Evolutionary conservation across 2,888 invertebrate species (phyloP), one percentile per base, ranked within the genome.

Genomic region (Abscondita cerata): DNA sequence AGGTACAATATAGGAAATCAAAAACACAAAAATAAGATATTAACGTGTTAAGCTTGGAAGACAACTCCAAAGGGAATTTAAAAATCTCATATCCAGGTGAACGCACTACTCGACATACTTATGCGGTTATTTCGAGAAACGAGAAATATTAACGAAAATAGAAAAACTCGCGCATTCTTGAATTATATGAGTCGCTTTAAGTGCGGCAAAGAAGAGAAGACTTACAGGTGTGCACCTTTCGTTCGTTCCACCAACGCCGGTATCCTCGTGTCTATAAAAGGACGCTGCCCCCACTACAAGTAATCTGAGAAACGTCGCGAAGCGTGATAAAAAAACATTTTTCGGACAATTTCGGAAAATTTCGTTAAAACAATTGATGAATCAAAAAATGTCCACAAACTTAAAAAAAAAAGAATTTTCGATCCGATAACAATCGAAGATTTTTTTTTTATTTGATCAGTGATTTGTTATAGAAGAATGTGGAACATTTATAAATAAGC

Each of bases 261-360:
- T 58, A 64, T 61, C 62, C 59, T 57, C 67, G 79, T 80, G 80
- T 75, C 80, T 80, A 80, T 80, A 81, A 80, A 81, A 80, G 81
- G 80, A 78, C 76, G 80, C 78, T 73, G 71, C 76, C 78, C 79
- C 80, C 75, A 44, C 78, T 72, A 76, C 78, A 78, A 77, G 81
- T 81, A 81, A 80, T 75, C 71, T 79, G 80, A 80, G 79, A 78
- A 78, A 78, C 72, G 75, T 72, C 63, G 65, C 55, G 51, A 63
- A 68, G 66, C 66, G 16, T 52, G 56, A 51, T 50, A 44, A 46
- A 54, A 50, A 59, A 64, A 57, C 41, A 52, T 20, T 12, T 31
- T 16, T 57, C 64, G 64, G 20, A 31, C 12, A 41, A 2, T 33
- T 11, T 60, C 64, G 64, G 18, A 20, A 31, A 15, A 12, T 2